Base-by-base conservation (phyloP, 2,888 invertebrate species). In the Caenorhabditis sinica region DNA sequence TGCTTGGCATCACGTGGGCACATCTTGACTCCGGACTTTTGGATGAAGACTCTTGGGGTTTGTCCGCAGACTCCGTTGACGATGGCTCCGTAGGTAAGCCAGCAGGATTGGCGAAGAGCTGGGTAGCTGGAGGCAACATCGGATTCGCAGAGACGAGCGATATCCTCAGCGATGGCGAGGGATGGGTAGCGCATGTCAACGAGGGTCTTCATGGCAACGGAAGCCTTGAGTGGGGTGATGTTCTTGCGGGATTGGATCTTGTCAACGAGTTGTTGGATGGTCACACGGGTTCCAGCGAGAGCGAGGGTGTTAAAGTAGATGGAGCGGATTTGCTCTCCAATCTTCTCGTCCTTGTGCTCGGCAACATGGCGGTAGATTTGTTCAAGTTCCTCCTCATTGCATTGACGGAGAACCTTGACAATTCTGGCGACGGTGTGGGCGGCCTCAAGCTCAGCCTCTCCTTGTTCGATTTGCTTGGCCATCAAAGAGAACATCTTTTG, bases 1-100 rank as follows among this genome's bases (percentile, higher is more conserved):
- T 88, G 75, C 86, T 91, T 90, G 61, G 86, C 74, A 43, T 77
- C 73, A 45, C 86, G 85, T 74, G 88, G 61, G 80, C 90, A 90
- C 81, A 83, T 83, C 43, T 68, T 77, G 63, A 73, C 73, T 83
- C 77, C 83, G 33, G 66, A 53, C 75, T 83, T 72, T 58, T 83
- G 72, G 49, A 79, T 79, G 69, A 79, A 65, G 33, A 72, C 73
- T 82, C 84, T 79, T 36, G 79, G 68, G 56, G 85, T 86, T 61
- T 89, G 74, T 74, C 87, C 89, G 87, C 91, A 92, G 65, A 89
- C 49, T 69, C 87, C 89, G 77, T 88, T 87, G 75, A 90, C 75
- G 56, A 90, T 58, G 68, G 89, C 82, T 87, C 89, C 90, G 65
- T 86, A 85, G 61, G 90, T 87, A 53, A 91, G 81, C 87, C 84